Evolutionary conservation across 2,797 vertebrate genomes (phyloP), one percentile per base, ranked within the genome.

Genomic region (Lacerta viridis): DNA sequence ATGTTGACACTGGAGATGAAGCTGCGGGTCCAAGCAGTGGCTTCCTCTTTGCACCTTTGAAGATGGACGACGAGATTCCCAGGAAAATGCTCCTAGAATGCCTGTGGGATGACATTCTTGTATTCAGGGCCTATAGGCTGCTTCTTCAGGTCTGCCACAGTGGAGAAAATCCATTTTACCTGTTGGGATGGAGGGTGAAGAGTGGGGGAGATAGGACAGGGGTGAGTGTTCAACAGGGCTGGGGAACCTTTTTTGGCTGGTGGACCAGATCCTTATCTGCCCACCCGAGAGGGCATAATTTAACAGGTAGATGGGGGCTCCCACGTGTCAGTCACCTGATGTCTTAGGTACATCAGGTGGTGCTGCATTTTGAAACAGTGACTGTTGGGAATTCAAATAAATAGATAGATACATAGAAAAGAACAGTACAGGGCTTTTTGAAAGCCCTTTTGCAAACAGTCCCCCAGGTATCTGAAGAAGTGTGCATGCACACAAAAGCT

Each of bases 111-210:
- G 80, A 93, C 90, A 50, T 94, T 95, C 20, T 92, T 90, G 84
- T 94, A 94, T 78, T 93, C 88, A 0, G 93, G 92, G 2, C 27
- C 36, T 0, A 90, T 79, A 0, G 83, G 79, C 7, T 25, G 87
- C 59, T 95, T 83, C n/a, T 69, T 95, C 36, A 94, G 83, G n/a
- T 93, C 90, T 13, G 87, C 50, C 84, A 94, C 80, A 0, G 92
- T 91, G 3, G 94, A 90, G 88, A 95, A 93, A 43, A 95, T 86
- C 94, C 93, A 93, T 66, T 95, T 95, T 23, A 95, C 94, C 94
- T 95, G 64, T 43, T 29, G 11, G 61, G 55, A 7, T 39, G 50
- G 91, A 0, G 2, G 59, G 23, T 7, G 15, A 29, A 81, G 80
- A 64, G 33, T 18, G 33, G 18, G 33, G 36, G 15, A 72, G 5